Percentiles rank a stretch among this genome's conserved stretches.
Evolutionary conservation across 2,797 vertebrate species (phyloP).

Genomic region (Spatula clypeata): DNA sequence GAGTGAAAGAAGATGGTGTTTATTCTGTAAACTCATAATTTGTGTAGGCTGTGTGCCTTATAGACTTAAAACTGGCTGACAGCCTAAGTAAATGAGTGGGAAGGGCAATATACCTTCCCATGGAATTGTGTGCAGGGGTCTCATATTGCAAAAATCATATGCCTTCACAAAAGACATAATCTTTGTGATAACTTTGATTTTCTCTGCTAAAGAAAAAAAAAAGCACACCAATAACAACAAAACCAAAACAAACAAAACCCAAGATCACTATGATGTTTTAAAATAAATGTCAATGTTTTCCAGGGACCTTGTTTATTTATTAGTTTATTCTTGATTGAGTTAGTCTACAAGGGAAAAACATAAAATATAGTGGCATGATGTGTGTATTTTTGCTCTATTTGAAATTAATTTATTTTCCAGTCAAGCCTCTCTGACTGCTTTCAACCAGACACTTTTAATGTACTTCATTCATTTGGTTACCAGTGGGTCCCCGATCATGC

Average conservation of each 20-base stretch:
- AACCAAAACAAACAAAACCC: not conserved
- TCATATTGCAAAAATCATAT: too few relatives aligned
- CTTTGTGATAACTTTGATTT: not conserved
- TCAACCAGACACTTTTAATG: not conserved
- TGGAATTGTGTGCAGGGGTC: not conserved
- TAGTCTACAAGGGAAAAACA: not conserved
- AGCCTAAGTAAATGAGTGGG: not conserved
- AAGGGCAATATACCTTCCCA: not conserved
- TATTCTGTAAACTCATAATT: slow-evolving; percentile 5
- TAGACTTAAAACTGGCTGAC: not conserved
- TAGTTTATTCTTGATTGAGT: not conserved
- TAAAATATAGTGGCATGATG: not conserved
- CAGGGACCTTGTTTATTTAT: not conserved
- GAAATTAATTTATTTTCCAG: not conserved
- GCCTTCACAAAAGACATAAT: not conserved
- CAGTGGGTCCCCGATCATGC: rapidly evolving
- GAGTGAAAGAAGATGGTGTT: not conserved
- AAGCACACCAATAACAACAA: too few relatives aligned
- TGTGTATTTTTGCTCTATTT: not conserved
- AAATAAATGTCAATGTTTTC: not conserved
- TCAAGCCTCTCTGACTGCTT: not conserved
- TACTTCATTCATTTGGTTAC: not conserved
- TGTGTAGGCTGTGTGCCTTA: not conserved
- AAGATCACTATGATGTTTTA: not conserved
- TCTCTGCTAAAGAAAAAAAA: not conserved